These are phyloP conservation scores for Scomber colias DNA, from an alignment of 2,113 vertebrate genomes.

Conservation along the genomic window DNA sequence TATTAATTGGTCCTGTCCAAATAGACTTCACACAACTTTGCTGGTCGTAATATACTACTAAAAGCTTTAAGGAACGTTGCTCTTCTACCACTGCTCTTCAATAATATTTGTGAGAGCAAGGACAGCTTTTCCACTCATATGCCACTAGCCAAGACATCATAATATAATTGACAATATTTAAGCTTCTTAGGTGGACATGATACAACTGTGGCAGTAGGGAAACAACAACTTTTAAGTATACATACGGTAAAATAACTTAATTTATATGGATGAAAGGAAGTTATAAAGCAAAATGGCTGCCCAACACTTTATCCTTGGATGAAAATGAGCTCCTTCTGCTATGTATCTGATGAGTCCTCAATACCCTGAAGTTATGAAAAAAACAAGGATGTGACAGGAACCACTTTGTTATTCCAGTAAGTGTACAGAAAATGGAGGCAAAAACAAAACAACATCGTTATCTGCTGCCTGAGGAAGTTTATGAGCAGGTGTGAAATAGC, in stretches of 20 bases:
- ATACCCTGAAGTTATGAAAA: constrained; percentile 33
- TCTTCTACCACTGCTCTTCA: not conserved
- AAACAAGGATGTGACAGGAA: constrained; percentile 51
- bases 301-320: not conserved
- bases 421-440: constrained; percentile 47
- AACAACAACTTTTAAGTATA: not conserved
- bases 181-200: not conserved
- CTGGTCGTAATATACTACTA: too few relatives aligned
- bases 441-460: constrained; percentile 78
- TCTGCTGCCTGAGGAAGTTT: constrained; percentile 71
- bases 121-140: not conserved
- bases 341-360: constrained; percentile 34
- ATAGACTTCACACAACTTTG: not conserved
- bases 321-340: constrained; percentile 16
- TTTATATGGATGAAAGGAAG: constrained; percentile 4
- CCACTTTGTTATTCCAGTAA: constrained; percentile 69
- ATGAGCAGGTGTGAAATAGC: constrained; percentile 76
- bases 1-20: constrained; percentile 29
- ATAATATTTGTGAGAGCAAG: not conserved
- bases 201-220: constrained; percentile 13
- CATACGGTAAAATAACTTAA: not conserved
- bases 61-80: not conserved
- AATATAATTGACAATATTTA: constrained; percentile 3
- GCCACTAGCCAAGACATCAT: not conserved
- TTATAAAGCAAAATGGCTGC: constrained; percentile 24